Evolutionary conservation across 2,797 vertebrate species (phyloP), one percentile per base, ranked within the genome.

Genomic region (Botia almorhae): DNA sequence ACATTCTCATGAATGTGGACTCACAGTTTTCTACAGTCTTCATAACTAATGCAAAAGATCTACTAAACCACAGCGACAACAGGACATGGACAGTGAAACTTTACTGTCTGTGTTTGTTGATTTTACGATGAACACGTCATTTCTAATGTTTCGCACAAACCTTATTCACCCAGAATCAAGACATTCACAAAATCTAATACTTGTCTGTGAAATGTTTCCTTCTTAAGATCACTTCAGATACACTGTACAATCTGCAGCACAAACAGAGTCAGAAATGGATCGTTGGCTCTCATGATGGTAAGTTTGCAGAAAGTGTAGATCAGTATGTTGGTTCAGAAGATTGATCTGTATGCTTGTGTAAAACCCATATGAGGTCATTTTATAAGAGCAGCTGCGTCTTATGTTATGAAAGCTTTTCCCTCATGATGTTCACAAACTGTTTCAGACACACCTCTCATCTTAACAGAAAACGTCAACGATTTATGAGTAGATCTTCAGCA

Each of bases 31-130:
- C 70, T 75, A 26, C 23, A 26, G 23, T 26, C 23, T 67, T 77
- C 64, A 82, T 78, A 81, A 60, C 39, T 68, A 50, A 55, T 26
- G 23, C 63, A 78, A 48, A 74, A 69, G 70, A 56, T 83, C 71
- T 82, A 87, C 80, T 78, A 78, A 72, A 46, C 79, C 83, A 61
- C 43, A 56, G 26, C 36, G 72, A 76, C 61, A 58, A 74, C 75
- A 69, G 65, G 80, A 79, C 58, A 83, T 80, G 61, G 29, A 46
- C 29, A 73, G 76, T 82, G 56, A 50, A 48, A 79, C 55, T 74
- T 84, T 69, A 82, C n/a, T 64, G 56, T 68, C 23, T 65, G 33
- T 2, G 61, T 82, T 80, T 82, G 76, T 85, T 76, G 69, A 80
- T 81, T 81, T 53, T 63, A 82, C 43, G 76, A 73, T 36, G 7